Evolutionary conservation across 2,113 vertebrate genomes (phyloP), one percentile per base, ranked within the genome.

Genomic region (Pyxicephalus adspersus): DNA sequence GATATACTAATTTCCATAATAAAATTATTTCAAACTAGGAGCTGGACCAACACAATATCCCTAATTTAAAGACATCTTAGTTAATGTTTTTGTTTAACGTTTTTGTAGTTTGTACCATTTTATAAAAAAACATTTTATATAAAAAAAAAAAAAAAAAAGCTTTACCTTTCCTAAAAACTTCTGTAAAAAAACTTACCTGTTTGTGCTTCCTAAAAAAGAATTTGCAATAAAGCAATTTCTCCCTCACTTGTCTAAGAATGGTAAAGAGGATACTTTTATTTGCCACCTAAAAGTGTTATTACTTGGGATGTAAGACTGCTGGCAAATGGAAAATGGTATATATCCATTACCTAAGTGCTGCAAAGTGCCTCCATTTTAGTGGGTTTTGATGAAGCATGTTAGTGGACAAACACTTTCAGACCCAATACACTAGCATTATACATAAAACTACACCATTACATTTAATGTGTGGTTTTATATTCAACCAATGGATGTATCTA

Each of bases 331-430:
- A 76, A 50, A 55, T 8, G 9, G 23, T 77, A 17, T 51, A 77
- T 54, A 78, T 54, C 64, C 29, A 67, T 78, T 66, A 78, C 9
- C 61, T 66, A 78, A 78, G 50, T 66, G 51, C 76, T 38, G 26
- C 55, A 66, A 67, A 57, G 54, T 78, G 28, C 50, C 26, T 78
- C 45, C 19, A 9, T 57, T 66, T 66, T 66, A 57, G 25, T 77
- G 75, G 38, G 58, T 77, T 64, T 76, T 77, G 75, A 77, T 77
- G 60, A 26, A 54, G 29, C 13, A 65, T 64, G 22, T 63, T 63
- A 28, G 51, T 57, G 63, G 76, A 38, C 64, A 55, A 57, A 67
- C 64, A 66, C 29, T 78, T 78, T 78, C 52, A 57, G 64, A 66
- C 25, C 61, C 7, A 64, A 64, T 63, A 64, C 22, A 9, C 29